Conservation (phyloP, 2,797 vertebrate species). For the Harpagifer antarcticus region DNA sequence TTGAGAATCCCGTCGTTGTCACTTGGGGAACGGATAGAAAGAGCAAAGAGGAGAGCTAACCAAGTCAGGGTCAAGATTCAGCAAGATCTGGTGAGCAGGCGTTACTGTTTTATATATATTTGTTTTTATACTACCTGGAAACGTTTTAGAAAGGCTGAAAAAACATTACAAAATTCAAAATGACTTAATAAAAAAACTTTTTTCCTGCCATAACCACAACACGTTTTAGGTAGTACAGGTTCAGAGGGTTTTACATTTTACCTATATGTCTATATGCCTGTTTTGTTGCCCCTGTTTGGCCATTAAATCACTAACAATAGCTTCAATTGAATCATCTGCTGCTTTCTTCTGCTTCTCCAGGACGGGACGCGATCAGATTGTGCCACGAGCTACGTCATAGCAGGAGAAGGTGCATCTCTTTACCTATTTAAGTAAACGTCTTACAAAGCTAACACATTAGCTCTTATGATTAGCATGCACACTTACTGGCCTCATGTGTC, state of each 20-base stretch:
- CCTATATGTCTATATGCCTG: not conserved
- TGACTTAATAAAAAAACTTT: not conserved
- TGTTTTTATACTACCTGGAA: not conserved
- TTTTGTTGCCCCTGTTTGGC: not conserved
- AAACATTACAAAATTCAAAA: not conserved
- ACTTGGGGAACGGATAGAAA: slow-evolving; percentile 91
- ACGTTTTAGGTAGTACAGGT: too few relatives aligned
- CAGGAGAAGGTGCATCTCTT: slow-evolving; percentile 78
- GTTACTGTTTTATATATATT: accelerated
- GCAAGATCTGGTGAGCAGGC: slow-evolving; percentile 87
- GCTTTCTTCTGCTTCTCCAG: slow-evolving; percentile 58
- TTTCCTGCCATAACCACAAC: not conserved
- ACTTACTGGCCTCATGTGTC: not conserved
- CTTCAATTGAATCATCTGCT: not conserved
- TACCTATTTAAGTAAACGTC: not conserved
- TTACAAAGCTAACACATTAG: too few relatives aligned
- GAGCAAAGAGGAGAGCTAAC: slow-evolving; percentile 89
- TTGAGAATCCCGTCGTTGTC: slow-evolving; percentile 85
- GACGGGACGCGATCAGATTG: slow-evolving; percentile 79
- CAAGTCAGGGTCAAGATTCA: slow-evolving; percentile 93
- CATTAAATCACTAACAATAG: not conserved
- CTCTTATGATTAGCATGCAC: not conserved
- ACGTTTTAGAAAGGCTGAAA: not conserved
- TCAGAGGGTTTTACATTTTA: not conserved
- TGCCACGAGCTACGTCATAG: slow-evolving; percentile 71